Conservation (phyloP, 2,113 vertebrate genomes). For the Brevimyrus niger region DNA sequence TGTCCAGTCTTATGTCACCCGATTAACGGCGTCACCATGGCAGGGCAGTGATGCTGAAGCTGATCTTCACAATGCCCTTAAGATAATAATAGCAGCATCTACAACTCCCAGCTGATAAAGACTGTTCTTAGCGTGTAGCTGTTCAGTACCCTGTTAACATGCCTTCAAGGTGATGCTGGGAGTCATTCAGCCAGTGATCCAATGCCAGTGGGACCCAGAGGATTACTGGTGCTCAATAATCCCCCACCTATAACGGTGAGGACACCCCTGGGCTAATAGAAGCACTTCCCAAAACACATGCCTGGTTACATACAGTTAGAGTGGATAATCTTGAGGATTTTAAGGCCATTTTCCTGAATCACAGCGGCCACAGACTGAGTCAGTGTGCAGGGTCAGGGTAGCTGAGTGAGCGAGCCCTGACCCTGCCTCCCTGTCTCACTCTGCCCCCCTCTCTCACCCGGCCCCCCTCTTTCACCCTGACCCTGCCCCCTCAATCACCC, state of each 20-base stretch:
- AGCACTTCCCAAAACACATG: not conserved
- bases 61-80: not conserved
- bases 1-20: not conserved
- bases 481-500: not conserved
- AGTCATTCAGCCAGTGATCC: not conserved
- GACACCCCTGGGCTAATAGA: not conserved
- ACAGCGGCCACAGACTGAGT: not conserved
- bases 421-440: not conserved
- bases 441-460: not conserved
- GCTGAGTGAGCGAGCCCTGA: not conserved
- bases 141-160: not conserved
- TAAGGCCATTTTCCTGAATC: not conserved
- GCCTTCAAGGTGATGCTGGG: not conserved
- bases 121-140: not conserved
- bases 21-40: not conserved
- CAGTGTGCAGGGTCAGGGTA: not conserved
- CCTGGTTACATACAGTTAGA: not conserved
- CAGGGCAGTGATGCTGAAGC: not conserved
- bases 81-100: not conserved
- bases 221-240: not conserved
- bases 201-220: not conserved
- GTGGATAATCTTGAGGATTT: not conserved
- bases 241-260: not conserved
- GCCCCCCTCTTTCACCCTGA: not conserved
- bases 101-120: not conserved